These are phyloP conservation scores for Spisula solida DNA, from an alignment of 2,888 invertebrate genomes.

Conservation along the genomic window DNA sequence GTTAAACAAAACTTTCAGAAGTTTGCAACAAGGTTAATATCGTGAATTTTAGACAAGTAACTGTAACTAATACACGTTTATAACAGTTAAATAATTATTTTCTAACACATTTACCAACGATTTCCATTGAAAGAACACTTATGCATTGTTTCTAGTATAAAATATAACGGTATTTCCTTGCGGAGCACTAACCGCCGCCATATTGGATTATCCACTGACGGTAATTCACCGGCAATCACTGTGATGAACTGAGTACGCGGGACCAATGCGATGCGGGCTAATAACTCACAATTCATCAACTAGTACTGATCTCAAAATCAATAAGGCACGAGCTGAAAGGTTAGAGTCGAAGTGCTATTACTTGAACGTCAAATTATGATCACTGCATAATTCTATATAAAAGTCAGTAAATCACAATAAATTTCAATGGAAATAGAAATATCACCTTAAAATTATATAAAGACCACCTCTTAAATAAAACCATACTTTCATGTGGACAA, in stretches of 20 bases:
- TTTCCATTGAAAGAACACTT: neutral
- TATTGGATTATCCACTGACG: constrained; percentile 65
- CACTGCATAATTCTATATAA: too few species aligned
- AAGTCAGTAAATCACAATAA: too few species aligned
- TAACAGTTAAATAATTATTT: constrained; percentile 18
- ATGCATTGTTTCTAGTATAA: neutral
- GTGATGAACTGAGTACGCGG: constrained; percentile 28
- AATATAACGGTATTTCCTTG: neutral
- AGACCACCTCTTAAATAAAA: too few species aligned
- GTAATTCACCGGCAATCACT: constrained; percentile 45
- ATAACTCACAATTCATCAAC: neutral
- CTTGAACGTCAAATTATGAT: too few species aligned
- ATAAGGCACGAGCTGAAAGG: too few species aligned
- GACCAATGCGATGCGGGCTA: neutral
- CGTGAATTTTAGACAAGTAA: neutral
- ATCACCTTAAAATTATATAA: too few species aligned
- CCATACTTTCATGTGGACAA: too few species aligned
- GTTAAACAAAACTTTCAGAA: constrained; percentile 52
- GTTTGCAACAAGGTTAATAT: constrained; percentile 36
- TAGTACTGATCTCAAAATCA: too few species aligned
- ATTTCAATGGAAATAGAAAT: too few species aligned
- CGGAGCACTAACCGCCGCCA: constrained; percentile 61
- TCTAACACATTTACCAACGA: neutral
- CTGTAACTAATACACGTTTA: neutral
- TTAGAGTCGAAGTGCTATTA: too few species aligned